Evolutionary conservation across 2,888 invertebrate species (phyloP).

Genomic region (Escarpia spicata): DNA sequence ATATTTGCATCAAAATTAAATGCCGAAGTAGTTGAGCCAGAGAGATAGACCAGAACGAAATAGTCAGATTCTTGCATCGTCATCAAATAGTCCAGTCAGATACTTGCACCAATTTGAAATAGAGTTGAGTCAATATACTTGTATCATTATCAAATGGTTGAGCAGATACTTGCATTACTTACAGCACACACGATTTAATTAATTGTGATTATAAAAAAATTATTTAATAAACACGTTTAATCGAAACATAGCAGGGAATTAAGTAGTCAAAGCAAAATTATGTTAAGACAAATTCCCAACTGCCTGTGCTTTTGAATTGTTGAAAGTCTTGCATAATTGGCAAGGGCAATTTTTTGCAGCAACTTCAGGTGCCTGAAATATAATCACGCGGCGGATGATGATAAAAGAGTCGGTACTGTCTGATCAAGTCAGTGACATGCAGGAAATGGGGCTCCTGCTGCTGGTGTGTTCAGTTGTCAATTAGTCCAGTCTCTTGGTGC

Average conservation of each 20-base stretch:
- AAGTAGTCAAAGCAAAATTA: not conserved
- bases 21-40: no score
- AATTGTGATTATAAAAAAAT: not conserved
- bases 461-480: not conserved
- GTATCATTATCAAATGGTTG: not conserved
- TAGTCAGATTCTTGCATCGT: no score
- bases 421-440: not conserved
- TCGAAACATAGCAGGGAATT: not conserved
- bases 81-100: not conserved
- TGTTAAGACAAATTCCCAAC: not conserved
- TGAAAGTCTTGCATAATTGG: not conserved
- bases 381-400: not conserved
- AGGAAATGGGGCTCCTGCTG: not conserved
- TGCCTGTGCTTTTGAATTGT: not conserved
- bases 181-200: not conserved
- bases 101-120: not conserved
- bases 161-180: not conserved
- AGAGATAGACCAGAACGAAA: no score
- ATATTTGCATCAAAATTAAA: no score
- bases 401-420: not conserved
- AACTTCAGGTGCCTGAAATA: slow-evolving; percentile 5
- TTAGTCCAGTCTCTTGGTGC: not conserved
- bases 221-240: not conserved
- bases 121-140: not conserved
- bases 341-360: not conserved